These are phyloP conservation scores for Eilema depressum DNA, from an alignment of 2,888 invertebrate genomes.

Conservation along the genomic window DNA sequence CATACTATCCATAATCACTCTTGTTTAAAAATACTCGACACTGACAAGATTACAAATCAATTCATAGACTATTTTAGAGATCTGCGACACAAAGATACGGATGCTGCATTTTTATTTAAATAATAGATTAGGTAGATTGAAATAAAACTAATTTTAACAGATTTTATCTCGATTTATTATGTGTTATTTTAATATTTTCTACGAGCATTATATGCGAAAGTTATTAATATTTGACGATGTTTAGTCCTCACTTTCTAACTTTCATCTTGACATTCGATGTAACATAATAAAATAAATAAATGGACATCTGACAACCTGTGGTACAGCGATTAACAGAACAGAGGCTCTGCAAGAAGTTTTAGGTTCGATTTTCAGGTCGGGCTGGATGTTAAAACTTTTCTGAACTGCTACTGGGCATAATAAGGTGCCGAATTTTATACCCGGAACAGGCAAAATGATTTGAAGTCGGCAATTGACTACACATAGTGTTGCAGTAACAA, in stretches of 20 bases:
- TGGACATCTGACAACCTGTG: background rate
- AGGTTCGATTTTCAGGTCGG: background rate
- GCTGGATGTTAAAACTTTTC: background rate
- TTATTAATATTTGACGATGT: background rate
- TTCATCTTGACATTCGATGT: background rate
- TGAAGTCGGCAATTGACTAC: background rate
- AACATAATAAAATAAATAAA: background rate
- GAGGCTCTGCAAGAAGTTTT: background rate
- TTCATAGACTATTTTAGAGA: background rate
- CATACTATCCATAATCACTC: too few relatives aligned
- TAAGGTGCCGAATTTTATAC: background rate
- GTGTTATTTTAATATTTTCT: constrained; percentile 2
- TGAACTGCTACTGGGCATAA: background rate
- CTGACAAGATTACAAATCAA: background rate
- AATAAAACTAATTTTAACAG: constrained; percentile 1
- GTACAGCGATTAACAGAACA: background rate
- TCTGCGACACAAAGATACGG: background rate
- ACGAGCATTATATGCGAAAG: background rate
- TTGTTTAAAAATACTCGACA: background rate
- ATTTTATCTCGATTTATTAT: background rate
- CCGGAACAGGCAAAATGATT: background rate
- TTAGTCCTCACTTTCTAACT: background rate
- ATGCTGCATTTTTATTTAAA: background rate
- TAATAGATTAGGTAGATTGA: background rate
- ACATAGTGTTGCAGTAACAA: too few relatives aligned